Percentiles rank a stretch among this genome's conserved stretches.
These are phyloP conservation scores for Neogale vison DNA, from an alignment of 2,113 vertebrate species.

Conservation along the genomic window DNA sequence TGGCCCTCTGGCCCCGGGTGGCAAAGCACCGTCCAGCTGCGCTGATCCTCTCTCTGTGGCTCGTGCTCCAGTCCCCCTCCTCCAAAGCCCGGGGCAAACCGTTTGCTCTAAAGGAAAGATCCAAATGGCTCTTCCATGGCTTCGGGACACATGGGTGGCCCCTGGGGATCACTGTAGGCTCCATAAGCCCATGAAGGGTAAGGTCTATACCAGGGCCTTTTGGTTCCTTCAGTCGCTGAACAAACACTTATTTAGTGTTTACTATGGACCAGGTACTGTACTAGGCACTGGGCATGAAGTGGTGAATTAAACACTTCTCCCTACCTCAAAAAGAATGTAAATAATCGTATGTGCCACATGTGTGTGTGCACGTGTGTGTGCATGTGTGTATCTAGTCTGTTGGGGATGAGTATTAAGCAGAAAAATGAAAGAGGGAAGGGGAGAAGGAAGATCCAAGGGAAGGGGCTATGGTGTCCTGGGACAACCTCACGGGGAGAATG, in stretches of 20 bases:
- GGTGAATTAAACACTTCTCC: not conserved
- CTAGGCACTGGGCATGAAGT: not conserved
- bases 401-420: not conserved
- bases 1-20: not conserved
- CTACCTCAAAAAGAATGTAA: not conserved
- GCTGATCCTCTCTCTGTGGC: not conserved
- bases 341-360: not conserved
- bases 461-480: not conserved
- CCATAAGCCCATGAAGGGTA: not conserved
- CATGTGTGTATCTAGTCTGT: not conserved
- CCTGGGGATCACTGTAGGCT: not conserved
- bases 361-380: too few relatives aligned
- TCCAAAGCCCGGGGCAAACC: not conserved
- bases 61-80: not conserved
- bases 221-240: not conserved
- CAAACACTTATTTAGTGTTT: not conserved
- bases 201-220: not conserved
- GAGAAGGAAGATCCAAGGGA: not conserved
- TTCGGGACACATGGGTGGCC: not conserved
- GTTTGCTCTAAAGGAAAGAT: not conserved
- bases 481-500: not conserved
- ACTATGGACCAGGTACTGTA: not conserved
- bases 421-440: not conserved
- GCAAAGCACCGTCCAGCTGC: not conserved
- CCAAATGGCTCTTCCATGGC: not conserved